Evolutionary conservation across 2,888 invertebrate species (phyloP), one percentile per base, ranked within the genome.

Genomic region (Nasonia oneida): DNA sequence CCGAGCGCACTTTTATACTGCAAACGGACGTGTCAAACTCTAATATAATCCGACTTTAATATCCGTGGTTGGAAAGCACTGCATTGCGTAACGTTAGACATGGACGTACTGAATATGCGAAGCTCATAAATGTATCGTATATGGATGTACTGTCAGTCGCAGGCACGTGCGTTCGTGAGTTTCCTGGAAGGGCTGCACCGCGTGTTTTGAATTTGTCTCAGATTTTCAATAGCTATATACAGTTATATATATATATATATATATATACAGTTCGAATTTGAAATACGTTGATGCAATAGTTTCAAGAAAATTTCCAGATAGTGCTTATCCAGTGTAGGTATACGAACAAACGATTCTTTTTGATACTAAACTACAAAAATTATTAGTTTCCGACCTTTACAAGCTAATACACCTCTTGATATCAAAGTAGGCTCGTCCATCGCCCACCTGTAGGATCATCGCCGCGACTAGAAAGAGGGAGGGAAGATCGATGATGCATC

Each of bases 401-500:
- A 29, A 29, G 29, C 29, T 29, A 29, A 8, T 53, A 53, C 3
- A 3, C 4, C 53, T 14, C 57, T 4, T n/a, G 37, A 57, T n/a
- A 5, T 12, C 14, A 6, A 33, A 61, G 61, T 61, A 61, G 61
- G 61, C 67, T 67, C 67, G 67, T 23, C 29, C 29, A 14, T 64
- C 29, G 64, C 10, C 67, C 67, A 67, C 67, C 67, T 67, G 67
- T 67, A 67, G 67, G 33, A 67, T 14, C 33, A 14, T 6, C 23
- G 1, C 29, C 29, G n/a, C 67, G 0, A 10, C 10, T 47, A 12
- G 47, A 47, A 12, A 18, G n/a, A n/a, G 23, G 3, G 23, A 18
- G 61, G n/a, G 61, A 61, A 61, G 23, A 61, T 61, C 61, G 61
- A 61, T 61, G 61, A 61, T n/a, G 61, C 61, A 61, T 61, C 23